Evolutionary conservation across 1,140 invertebrate genomes (phyloP).

Genomic region (Himalopsyche phryganea): DNA sequence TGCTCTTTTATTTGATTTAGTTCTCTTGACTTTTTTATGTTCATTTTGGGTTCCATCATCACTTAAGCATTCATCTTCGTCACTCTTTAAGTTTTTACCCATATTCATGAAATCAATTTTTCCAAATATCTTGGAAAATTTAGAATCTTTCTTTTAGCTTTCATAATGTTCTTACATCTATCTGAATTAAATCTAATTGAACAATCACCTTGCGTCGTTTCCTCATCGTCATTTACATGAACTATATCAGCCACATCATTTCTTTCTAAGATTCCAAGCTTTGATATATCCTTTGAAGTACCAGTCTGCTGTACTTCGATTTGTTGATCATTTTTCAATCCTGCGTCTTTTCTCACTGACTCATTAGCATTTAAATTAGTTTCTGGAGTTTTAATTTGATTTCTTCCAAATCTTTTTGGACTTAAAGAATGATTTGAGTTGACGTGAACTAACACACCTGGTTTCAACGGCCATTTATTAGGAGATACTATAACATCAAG

Average conservation of each 20-base stretch:
- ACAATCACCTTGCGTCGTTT: slow-evolving; percentile 43
- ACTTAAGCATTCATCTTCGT: slow-evolving; percentile 39
- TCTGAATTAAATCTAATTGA: slow-evolving; percentile 42
- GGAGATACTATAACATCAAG: slow-evolving; percentile 51
- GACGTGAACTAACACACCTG: slow-evolving; percentile 82
- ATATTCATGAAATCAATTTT: slow-evolving; percentile 37
- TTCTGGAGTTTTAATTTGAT: slow-evolving; percentile 35
- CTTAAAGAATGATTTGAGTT: slow-evolving; percentile 58
- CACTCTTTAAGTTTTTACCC: slow-evolving; percentile 42
- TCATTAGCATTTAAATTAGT: slow-evolving; percentile 30
- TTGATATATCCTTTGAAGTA: slow-evolving; percentile 12
- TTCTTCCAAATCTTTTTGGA: slow-evolving; percentile 49
- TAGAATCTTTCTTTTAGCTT: slow-evolving; percentile 15
- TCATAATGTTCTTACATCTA: slow-evolving; percentile 33
- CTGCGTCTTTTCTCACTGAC: slow-evolving; percentile 17
- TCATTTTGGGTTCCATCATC: slow-evolving; percentile 45
- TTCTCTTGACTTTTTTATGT: slow-evolving; percentile 42
- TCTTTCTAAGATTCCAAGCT: slow-evolving; percentile 46
- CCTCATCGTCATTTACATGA: slow-evolving; percentile 38
- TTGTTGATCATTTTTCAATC: slow-evolving; percentile 13
- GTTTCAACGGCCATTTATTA: slow-evolving; percentile 81
- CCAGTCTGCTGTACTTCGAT: background rate
- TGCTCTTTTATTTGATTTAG: slow-evolving; percentile 41
- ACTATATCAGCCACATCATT: slow-evolving; percentile 34
- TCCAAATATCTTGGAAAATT: slow-evolving; percentile 38